Base-by-base conservation (phyloP, 2,888 invertebrate species). In the Aleiodes leptofemur region DNA sequence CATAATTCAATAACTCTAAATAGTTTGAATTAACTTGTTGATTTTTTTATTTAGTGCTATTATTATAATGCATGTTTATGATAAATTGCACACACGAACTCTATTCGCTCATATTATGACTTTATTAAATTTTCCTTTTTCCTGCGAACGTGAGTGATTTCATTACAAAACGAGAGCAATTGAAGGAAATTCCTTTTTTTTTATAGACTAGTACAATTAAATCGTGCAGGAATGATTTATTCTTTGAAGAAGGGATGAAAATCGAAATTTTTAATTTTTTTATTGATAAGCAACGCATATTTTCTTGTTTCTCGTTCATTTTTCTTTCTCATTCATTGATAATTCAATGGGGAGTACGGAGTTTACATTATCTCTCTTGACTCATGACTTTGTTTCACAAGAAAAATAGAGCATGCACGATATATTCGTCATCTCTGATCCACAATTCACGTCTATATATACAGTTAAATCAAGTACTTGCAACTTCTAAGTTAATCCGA, bases 341-440 rank as follows among this genome's bases (percentile, higher is more conserved):
- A 16, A 61, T 61, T n/a, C 31, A 16, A 61, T 38, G 14, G 4
- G 43, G 61, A 61, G 64, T 14, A 4, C 16, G 48, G 2, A 6
- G 14, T 64, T 64, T 3, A 14, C 9, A 11, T 64, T 64, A 64
- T 64, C 64, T 64, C 48, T 16, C 9, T 13, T 48, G 23, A 64
- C 64, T 43, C 48, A 9, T 64, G 64, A 64, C 64, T 64, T 23
- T 16, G 16, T 64, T 64, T 23, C 48, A 48, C 48, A 64, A 64
- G 43, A 38, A 14, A 11, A 14, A 11, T 61, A 31, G 64, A 61
- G 9, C 43, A 9, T 7, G 43, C 9, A 61, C 61, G 34, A 64
- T 14, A 13, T 48, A 11, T 64, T 64, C 43, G 43, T 64, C 43
- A 64, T 6, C 64, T 16, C 14, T 34, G 13, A 61, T 14, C 7